Evolutionary conservation across 2,797 vertebrate genomes (phyloP).

Genomic region (Poecilia gillii): DNA sequence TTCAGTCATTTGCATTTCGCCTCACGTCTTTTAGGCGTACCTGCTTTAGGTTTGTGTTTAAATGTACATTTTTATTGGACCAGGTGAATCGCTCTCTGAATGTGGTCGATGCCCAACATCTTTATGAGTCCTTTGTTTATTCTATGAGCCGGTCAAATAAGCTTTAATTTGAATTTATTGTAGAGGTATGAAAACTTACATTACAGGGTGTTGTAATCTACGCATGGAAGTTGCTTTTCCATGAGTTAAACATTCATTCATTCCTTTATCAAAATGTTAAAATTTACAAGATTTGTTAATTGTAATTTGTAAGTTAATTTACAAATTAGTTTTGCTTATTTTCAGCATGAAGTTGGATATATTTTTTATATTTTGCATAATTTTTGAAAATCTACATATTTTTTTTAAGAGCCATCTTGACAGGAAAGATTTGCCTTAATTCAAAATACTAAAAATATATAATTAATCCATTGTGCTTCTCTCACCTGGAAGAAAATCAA

Average conservation of each 20-base stretch:
- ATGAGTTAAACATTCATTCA: background rate
- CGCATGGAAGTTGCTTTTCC: too few relatives aligned
- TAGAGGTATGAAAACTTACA: background rate
- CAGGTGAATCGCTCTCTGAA: background rate
- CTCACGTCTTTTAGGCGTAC: background rate
- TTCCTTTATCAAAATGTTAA: background rate
- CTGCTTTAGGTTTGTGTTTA: background rate
- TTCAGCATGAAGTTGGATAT: background rate
- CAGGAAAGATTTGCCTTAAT: too few relatives aligned
- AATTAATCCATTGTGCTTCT: background rate
- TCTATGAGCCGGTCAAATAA: background rate
- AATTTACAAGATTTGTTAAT: background rate
- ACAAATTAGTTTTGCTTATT: background rate
- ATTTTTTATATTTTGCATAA: background rate
- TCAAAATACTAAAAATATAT: too few relatives aligned
- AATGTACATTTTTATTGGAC: background rate
- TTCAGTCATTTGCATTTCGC: background rate
- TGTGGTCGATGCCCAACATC: background rate
- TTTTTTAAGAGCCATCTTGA: background rate
- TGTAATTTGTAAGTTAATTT: too few relatives aligned
- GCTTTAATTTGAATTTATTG: background rate
- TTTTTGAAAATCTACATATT: background rate
- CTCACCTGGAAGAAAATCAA: background rate
- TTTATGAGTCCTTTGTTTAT: background rate
- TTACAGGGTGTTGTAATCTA: background rate